Conservation (phyloP, 2,113 vertebrate species). For the Odontesthes bonariensis region DNA sequence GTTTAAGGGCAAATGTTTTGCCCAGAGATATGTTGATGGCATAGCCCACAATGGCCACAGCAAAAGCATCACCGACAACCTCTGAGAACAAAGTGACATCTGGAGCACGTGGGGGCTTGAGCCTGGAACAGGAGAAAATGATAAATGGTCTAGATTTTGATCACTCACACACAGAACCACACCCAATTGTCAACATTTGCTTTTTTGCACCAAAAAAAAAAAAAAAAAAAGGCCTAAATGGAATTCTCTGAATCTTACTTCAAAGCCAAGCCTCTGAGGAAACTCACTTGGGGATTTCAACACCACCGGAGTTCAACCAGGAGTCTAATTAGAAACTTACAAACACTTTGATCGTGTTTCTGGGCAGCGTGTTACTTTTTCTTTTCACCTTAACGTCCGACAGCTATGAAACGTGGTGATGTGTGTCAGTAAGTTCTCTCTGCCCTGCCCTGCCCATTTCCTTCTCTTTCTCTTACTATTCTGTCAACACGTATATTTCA, state of each 20-base stretch:
- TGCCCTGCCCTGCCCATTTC: not conserved
- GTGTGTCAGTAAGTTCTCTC: not conserved
- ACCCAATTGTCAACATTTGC: not conserved
- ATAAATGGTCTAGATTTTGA: not conserved
- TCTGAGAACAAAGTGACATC: constrained; percentile 73
- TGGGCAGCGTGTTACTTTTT: no score
- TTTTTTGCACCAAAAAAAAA: not conserved
- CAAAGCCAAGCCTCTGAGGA: not conserved
- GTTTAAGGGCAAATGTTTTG: constrained; percentile 93
- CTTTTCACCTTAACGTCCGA: constrained; percentile 6
- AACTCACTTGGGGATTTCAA: not conserved
- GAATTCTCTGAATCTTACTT: no score
- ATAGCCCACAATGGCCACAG: constrained; percentile 90
- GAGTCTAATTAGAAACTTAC: not conserved
- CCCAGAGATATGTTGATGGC: constrained; percentile 93
- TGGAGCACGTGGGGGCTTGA: constrained; percentile 84
- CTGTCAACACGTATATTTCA: not conserved
- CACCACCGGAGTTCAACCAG: no score
- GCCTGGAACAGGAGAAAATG: constrained; percentile 70
- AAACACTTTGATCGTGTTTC: not conserved
- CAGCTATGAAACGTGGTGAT: not conserved
- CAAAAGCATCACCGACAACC: constrained; percentile 88
- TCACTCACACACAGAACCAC: not conserved
- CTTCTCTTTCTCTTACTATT: constrained; percentile 2
- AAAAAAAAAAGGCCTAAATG: not conserved